Evolutionary conservation across 2,113 vertebrate genomes (phyloP), one percentile per base, ranked within the genome.

Genomic region (Periophthalmodon schlosseri): DNA sequence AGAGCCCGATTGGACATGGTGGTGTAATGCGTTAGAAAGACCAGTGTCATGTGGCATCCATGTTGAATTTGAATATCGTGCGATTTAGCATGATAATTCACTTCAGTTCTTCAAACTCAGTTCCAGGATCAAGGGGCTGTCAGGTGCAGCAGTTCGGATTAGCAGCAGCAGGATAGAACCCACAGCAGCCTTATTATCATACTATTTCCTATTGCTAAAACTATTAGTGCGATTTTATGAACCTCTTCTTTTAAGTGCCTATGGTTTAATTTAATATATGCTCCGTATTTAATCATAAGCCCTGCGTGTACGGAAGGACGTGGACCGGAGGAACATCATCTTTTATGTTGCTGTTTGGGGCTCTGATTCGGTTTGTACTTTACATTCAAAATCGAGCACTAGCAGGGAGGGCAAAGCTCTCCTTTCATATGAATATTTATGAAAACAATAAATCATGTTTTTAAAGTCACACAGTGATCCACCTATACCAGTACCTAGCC

Each of bases 251-350:
- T 70, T 73, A 79, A 69, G 50, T 58, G 44, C 77, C 57, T 71
- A 70, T 82, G 79, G 79, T 89, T 92, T 94, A 92, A 93, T 93
- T 94, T 93, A 93, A 94, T 94, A 90, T 91, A 88, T 91, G 83
- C 92, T 82, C 34, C 64, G 21, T 84, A 72, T 90, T 87, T 91
- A 91, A 93, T 93, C 91, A 57, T 90, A 91, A 90, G 87, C 87
- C 49, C 79, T 72, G 77, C 80, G 50, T 89, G 84, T 63, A 64
- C 72, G 78, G 84, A 73, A 81, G 70, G 64, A 87, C 79, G 82
- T 50, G 84, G 67, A 76, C 77, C 49, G n/a, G 69, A 72, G 76
- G 81, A 78, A 75, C 81, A 67, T 39, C 84, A 82, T 85, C 80
- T 85, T 69, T 39, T 33, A 52, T 68, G 47, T 73, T 13, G 34